phyloP scores from a whole-genome alignment of 1,140 invertebrate species.

The Dufourea novaeangliae region DNA sequence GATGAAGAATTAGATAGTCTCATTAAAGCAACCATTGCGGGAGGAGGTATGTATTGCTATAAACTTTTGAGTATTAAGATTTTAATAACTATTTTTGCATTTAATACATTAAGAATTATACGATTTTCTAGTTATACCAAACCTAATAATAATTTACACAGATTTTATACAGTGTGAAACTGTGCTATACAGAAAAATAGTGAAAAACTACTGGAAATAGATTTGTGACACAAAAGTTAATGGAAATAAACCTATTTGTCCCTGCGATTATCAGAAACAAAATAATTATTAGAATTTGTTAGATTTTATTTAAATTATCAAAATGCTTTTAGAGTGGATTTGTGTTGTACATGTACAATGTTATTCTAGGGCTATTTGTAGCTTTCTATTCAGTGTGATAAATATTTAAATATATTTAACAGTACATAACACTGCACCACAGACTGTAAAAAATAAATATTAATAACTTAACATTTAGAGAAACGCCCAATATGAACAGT shows the following conservation, averaged over 20 bases:
- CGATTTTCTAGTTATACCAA: neutral
- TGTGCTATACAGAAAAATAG: too few species aligned
- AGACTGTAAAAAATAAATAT: too few species aligned
- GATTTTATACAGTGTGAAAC: too few species aligned
- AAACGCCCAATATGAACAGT: too few species aligned
- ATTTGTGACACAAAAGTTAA: neutral
- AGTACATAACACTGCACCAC: too few species aligned
- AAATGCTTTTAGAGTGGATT: too few species aligned
- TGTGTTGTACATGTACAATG: too few species aligned
- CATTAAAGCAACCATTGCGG: slow-evolving; percentile 99
- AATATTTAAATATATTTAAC: too few species aligned
- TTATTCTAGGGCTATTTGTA: too few species aligned
- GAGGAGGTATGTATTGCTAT: slow-evolving; percentile 88
- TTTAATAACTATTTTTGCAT: neutral
- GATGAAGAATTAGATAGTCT: slow-evolving; percentile 99
- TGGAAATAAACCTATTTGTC: neutral
- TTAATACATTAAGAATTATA: neutral
- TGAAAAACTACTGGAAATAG: neutral
- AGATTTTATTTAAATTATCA: neutral
- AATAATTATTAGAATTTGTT: neutral
- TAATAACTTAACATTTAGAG: too few species aligned
- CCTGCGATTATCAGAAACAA: neutral
- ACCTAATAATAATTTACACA: too few species aligned
- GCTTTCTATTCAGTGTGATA: too few species aligned
- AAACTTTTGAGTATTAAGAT: neutral